These are phyloP conservation scores for Amphiprion percula DNA, from an alignment of 2,113 vertebrate genomes.

Conservation along the genomic window DNA sequence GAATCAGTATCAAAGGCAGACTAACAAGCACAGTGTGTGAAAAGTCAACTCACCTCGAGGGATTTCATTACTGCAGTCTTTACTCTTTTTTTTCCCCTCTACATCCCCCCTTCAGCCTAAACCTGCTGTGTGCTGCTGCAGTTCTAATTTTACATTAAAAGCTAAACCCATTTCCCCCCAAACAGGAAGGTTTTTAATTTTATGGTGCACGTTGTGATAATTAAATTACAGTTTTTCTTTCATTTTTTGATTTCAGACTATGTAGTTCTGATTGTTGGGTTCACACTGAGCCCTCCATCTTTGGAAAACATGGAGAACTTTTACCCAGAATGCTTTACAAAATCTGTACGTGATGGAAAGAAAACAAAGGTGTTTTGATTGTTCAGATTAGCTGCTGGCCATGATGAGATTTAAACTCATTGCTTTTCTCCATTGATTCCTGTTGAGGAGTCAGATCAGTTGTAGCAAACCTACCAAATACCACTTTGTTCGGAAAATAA, in stretches of 20 bases:
- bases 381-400: constrained; percentile 10
- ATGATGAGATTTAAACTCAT: constrained; percentile 18
- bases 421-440: neutral
- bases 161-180: constrained; percentile 25
- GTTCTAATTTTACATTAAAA: constrained; percentile 40
- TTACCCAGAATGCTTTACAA: neutral
- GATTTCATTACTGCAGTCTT: constrained; percentile 38
- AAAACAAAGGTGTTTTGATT: neutral
- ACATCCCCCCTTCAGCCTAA: constrained; percentile 7
- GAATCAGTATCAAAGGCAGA: constrained; percentile 53
- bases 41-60: constrained; percentile 34
- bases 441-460: constrained; percentile 2
- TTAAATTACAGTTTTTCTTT: constrained; percentile 18
- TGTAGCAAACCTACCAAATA: neutral
- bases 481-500: neutral
- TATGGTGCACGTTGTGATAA: constrained; percentile 24
- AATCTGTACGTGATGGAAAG: neutral
- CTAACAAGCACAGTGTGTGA: constrained; percentile 54
- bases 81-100: neutral
- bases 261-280: too few relatives aligned
- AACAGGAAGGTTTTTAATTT: constrained; percentile 36
- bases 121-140: constrained; percentile 19
- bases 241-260: constrained; percentile 16
- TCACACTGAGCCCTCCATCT: too few relatives aligned
- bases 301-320: too few relatives aligned